Evolutionary conservation across 2,888 invertebrate genomes (phyloP), one percentile per base, ranked within the genome.

Genomic region (Pelosia muscerda): DNA sequence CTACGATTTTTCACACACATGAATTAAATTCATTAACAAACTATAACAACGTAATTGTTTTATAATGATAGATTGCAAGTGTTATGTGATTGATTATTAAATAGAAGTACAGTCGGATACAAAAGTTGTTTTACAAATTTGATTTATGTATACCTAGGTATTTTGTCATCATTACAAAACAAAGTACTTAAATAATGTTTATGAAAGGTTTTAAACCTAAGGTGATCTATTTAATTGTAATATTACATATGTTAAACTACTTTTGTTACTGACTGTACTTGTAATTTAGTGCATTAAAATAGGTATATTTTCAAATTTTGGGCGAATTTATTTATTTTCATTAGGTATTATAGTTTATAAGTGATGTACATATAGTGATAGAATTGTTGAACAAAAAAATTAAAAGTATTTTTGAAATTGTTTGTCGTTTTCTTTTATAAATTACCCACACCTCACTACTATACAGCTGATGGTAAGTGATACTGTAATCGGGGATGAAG

Each of bases 351-450:
- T 75, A 78, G 65, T 68, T 31, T 59, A 38, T 76, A 75, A 71
- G 69, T n/a, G 74, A 68, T 82, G 81, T 82, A 80, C 76, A 79
- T 84, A 82, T 66, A 66, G 53, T 9, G 55, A 59, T 59, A 9
- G 19, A 69, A 49, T 57, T 71, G 66, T 78, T 76, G 60, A 59
- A 67, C 64, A 55, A 13, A 64, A 64, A 68, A 71, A 72, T 60
- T 64, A 64, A 75, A 19, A 31, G 11, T 9, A 19, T 15, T 54
- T 54, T 54, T 54, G 23, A 54, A 54, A 23, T 13, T 11, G 23
- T 23, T 11, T 23, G 19, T 54, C 10, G 23, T 23, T 23, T 23
- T 13, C 2, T 23, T 4, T 49, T n/a, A 49, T 15, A 1, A 42
- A 8, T 42, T 1, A 38, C 13, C 13, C 13, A 13, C 38, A 38